Conservation (phyloP, 1,140 invertebrate species). For the Odontomachus brunneus region DNA sequence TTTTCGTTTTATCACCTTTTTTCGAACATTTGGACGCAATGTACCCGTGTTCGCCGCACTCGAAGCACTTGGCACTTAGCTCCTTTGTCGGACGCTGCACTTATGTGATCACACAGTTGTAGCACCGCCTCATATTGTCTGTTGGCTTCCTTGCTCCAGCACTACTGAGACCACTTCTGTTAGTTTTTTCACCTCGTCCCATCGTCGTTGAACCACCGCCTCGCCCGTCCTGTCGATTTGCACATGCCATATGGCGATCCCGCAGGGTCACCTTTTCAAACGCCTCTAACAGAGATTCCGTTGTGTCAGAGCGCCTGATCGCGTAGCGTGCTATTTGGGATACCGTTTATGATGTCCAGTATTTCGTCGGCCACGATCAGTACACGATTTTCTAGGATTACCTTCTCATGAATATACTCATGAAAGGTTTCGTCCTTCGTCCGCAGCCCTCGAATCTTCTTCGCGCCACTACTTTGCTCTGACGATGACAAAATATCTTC, state of each 20-base stretch:
- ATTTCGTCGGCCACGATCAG: background rate
- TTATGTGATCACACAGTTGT: background rate
- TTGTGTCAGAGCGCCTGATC: background rate
- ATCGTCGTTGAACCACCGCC: fast-evolving
- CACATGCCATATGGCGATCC: too few relatives aligned
- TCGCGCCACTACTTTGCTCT: background rate
- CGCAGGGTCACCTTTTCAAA: background rate
- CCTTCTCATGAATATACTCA: background rate
- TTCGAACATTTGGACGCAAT: background rate
- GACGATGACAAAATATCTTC: background rate
- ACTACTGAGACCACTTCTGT: too few relatives aligned
- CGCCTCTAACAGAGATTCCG: background rate
- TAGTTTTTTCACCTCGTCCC: background rate
- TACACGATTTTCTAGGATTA: background rate
- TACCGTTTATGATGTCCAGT: background rate
- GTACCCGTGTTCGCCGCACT: background rate
- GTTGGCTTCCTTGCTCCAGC: background rate
- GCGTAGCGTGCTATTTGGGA: background rate
- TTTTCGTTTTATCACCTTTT: background rate
- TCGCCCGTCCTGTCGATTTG: background rate
- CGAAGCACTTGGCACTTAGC: background rate
- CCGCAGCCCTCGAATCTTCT: background rate
- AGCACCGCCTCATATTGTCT: background rate
- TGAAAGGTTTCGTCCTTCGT: background rate
- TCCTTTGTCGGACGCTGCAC: background rate